Percentiles rank a stretch among this genome's conserved stretches.
These are phyloP conservation scores for Phaethon lepturus DNA, from an alignment of 2,113 vertebrate species.

Conservation along the genomic window DNA sequence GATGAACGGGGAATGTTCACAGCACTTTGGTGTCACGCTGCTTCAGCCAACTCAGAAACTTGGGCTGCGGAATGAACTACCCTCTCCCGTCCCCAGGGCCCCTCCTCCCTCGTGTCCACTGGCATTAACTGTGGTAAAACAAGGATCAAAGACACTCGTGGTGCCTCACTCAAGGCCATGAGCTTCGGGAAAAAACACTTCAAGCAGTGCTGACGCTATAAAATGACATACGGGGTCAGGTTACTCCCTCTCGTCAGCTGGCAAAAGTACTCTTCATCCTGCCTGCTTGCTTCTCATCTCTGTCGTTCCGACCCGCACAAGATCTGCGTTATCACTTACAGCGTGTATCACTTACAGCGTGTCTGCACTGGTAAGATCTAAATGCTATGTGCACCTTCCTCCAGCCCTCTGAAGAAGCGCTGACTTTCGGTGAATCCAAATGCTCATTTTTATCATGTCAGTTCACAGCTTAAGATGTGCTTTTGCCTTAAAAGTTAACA, in stretches of 20 bases:
- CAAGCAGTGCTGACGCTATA: background rate
- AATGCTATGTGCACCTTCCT: background rate
- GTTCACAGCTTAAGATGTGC: background rate
- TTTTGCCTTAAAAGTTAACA: background rate
- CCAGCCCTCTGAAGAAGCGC: background rate
- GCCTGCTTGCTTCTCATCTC: background rate
- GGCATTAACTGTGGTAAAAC: background rate
- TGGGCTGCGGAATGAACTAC: background rate
- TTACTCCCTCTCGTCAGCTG: background rate
- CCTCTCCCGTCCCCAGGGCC: background rate
- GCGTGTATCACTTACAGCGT: accelerated
- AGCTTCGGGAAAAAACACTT: background rate
- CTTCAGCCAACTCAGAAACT: background rate
- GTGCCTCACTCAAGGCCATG: background rate
- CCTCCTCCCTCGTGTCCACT: background rate
- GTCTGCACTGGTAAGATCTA: background rate
- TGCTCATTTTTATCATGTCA: background rate
- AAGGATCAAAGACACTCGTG: background rate
- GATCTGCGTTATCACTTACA: background rate
- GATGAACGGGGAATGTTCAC: background rate
- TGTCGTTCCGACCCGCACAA: background rate
- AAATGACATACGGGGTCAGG: background rate
- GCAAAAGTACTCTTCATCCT: background rate
- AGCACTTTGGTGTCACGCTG: background rate
- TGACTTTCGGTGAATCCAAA: background rate